A percentile compares a stretch with the other conserved stretches of the same genome.
Conservation (phyloP, 2,113 vertebrate genomes). For the rabbit (Oryctolagus cuniculus) region mOryCun1.1 NC_091445.1:94857501-94858000, state of each 20-base stretch:
- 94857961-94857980: rapidly evolving
- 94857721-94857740: background rate
- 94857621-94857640: background rate
- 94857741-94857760: background rate
- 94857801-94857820: background rate
- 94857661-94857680: background rate
- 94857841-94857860: rapidly evolving
- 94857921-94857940: rapidly evolving
- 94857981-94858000: background rate
- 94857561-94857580: background rate
- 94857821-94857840: rapidly evolving
- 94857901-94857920: background rate
- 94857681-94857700: background rate
- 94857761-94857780: rapidly evolving
- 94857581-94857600: background rate
- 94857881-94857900: background rate
- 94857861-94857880: too few species aligned
- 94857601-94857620: background rate
- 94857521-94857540: rapidly evolving
- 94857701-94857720: rapidly evolving
- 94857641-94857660: rapidly evolving
- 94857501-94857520: background rate
- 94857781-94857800: background rate
- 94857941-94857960: rapidly evolving
- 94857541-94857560: background rate